These are phyloP conservation scores for Zaprionus lineosus DNA, from an alignment of 2,888 invertebrate species.

Conservation along the genomic window DNA sequence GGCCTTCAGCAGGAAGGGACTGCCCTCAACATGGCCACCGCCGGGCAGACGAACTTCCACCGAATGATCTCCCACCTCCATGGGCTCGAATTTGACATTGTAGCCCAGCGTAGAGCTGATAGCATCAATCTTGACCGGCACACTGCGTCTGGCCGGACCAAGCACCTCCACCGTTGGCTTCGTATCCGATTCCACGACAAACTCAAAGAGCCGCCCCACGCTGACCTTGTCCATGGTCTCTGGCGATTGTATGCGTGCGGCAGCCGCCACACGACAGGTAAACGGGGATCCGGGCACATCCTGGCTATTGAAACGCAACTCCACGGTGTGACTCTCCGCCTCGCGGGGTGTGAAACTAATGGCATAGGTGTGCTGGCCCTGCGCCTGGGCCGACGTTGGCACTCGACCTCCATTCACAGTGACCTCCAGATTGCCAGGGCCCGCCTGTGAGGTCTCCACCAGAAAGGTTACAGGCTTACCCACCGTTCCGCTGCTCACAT, in stretches of 20 bases:
- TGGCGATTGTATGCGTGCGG: conserved; percentile 91
- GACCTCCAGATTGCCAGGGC: conserved; percentile 98
- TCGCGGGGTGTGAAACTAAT: conserved; percentile 98
- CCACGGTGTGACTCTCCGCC: conserved; percentile 94
- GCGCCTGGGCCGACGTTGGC: conserved; percentile 97
- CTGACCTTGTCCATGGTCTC: conserved; percentile 95
- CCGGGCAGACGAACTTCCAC: conserved; percentile 88
- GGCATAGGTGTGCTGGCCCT: conserved; percentile 97
- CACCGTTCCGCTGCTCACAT: conserved; percentile 93
- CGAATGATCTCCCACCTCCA: conserved; percentile 96
- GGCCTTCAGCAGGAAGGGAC: conserved; percentile 97
- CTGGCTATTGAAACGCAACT: conserved; percentile 97
- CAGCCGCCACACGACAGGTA: conserved; percentile 87
- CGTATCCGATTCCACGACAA: conserved; percentile 93
- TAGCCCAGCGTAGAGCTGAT: conserved; percentile 81
- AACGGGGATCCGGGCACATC: conserved; percentile 91
- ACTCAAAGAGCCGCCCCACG: conserved; percentile 91
- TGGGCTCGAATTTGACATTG: conserved; percentile 89
- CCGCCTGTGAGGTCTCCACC: conserved; percentile 98
- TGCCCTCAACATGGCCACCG: conserved; percentile 94
- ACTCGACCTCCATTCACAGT: conserved; percentile 99
- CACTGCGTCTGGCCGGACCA: conserved; percentile 88
- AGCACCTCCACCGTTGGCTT: conserved; percentile 92
- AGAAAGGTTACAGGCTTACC: conserved; percentile 96
- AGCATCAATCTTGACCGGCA: conserved; percentile 86